Percentiles rank a stretch among this genome's conserved stretches.
Conservation (phyloP, 2,113 vertebrate species). For the Thamnaconus septentrionalis region DNA sequence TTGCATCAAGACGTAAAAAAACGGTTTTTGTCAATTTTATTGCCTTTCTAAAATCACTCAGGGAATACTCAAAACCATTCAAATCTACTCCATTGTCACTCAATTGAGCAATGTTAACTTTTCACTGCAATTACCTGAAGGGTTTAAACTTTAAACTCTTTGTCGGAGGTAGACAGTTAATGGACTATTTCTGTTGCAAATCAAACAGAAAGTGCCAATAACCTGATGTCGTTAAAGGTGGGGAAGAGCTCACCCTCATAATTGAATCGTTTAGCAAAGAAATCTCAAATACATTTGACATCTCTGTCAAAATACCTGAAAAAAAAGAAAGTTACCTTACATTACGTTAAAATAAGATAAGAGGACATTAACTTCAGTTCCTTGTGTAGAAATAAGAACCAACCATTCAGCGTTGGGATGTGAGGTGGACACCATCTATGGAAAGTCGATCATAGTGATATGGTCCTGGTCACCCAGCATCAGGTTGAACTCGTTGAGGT, state of each 20-base stretch:
- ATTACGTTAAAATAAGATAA: too few species aligned
- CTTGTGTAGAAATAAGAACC: slow-evolving; percentile 23
- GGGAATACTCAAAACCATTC: background rate
- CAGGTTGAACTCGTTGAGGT: slow-evolving; percentile 98
- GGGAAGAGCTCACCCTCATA: slow-evolving; percentile 96
- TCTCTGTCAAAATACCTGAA: slow-evolving; percentile 96
- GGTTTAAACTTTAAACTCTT: slow-evolving; percentile 79
- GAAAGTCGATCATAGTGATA: slow-evolving; percentile 96
- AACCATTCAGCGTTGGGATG: slow-evolving; percentile 96
- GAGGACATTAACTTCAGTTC: background rate
- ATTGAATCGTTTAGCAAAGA: slow-evolving; percentile 86
- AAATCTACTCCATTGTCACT: background rate
- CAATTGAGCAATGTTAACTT: background rate
- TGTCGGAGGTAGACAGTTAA: slow-evolving; percentile 73
- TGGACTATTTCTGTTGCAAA: too few species aligned
- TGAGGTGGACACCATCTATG: slow-evolving; percentile 97
- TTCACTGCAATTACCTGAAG: slow-evolving; percentile 67
- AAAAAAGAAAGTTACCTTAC: background rate
- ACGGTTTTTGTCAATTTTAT: background rate
- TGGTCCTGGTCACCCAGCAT: slow-evolving; percentile 89
- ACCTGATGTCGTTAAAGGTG: slow-evolving; percentile 89
- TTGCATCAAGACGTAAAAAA: background rate
- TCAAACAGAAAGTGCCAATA: too few species aligned
- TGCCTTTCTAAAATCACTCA: too few species aligned
- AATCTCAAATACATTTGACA: slow-evolving; percentile 91